Evolutionary conservation across 2,113 vertebrate genomes (phyloP).

Genomic region (Eurystomus gularis): DNA sequence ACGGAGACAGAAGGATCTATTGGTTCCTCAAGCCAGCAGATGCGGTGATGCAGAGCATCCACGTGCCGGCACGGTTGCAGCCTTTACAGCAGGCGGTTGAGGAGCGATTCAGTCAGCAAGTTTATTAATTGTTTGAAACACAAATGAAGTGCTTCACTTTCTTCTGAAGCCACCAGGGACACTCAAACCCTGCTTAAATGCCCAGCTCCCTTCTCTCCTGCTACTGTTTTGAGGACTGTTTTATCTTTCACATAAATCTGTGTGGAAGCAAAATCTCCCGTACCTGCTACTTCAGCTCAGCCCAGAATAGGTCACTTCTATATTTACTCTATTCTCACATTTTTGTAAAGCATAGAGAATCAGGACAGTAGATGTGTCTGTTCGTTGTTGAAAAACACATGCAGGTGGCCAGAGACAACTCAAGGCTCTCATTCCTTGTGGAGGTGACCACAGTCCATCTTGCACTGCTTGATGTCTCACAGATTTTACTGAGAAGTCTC

Average conservation of each 20-base stretch:
- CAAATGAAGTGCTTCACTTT: background rate
- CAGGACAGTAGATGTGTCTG: background rate
- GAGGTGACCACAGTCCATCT: background rate
- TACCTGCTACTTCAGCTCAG: background rate
- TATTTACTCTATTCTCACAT: background rate
- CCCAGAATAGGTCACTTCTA: background rate
- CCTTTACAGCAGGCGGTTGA: background rate
- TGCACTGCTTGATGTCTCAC: background rate
- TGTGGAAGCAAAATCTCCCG: background rate
- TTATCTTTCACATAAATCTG: background rate
- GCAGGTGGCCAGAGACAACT: background rate
- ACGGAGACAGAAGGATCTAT: background rate
- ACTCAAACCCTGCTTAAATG: background rate
- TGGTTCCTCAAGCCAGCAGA: background rate
- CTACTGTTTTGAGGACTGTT: background rate
- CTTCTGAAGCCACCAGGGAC: background rate
- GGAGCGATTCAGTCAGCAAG: accelerated
- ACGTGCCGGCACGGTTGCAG: accelerated
- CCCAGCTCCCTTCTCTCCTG: background rate
- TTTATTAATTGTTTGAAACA: background rate
- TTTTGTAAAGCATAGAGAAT: background rate
- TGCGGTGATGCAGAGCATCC: background rate
- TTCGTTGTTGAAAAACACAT: background rate
- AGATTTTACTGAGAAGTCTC: background rate
- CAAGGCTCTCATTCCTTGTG: background rate